These are phyloP conservation scores for Odontamblyopus lacepedii DNA, from an alignment of 2,797 vertebrate genomes.

Conservation along the genomic window DNA sequence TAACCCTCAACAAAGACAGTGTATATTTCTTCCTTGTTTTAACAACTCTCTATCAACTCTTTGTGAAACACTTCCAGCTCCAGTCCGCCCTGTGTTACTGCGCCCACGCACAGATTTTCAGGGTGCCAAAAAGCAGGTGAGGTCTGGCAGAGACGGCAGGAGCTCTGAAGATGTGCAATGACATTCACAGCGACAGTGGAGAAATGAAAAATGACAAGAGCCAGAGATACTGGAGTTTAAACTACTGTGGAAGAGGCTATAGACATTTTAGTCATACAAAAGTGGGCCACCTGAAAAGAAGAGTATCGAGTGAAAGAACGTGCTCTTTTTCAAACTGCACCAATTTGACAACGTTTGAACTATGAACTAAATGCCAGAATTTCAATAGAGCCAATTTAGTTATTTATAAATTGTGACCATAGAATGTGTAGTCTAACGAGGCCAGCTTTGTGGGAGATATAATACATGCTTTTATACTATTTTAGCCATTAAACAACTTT, in stretches of 20 bases:
- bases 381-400: neutral
- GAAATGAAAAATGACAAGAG: slow-evolving; percentile 2
- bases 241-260: neutral
- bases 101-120: neutral
- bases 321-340: neutral
- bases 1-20: neutral
- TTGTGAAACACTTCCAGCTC: neutral
- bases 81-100: neutral
- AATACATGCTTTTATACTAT: neutral
- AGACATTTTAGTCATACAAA: slow-evolving; percentile 5
- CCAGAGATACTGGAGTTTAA: neutral
- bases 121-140: slow-evolving; percentile 4
- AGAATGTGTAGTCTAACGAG: neutral
- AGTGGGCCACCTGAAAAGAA: slow-evolving; percentile 4
- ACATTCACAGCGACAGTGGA: slow-evolving; percentile 4
- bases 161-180: neutral
- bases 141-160: slow-evolving; percentile 4
- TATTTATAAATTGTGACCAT: neutral
- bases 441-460: neutral
- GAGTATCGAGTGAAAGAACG: neutral
- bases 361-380: neutral
- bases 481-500: neutral
- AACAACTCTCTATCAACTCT: neutral
- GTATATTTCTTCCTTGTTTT: neutral
- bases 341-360: neutral